Evolutionary conservation across 30 jellyfish, hydroid and myxozoan genomes (phyloP).

Genomic region (Hydra vulgaris): DNA sequence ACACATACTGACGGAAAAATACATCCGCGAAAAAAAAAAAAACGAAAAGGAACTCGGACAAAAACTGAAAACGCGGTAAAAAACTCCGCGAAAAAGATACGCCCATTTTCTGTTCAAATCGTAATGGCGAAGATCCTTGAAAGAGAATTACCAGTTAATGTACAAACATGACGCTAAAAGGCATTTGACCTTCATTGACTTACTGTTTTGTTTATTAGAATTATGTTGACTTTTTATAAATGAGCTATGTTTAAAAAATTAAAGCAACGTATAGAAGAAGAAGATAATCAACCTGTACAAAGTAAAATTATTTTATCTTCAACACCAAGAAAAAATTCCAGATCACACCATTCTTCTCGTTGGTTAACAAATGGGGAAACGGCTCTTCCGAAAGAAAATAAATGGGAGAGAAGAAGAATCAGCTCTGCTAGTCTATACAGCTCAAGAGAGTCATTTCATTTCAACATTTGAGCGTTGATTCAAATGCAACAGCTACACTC

Average conservation of each 20-base stretch:
- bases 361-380: constrained; percentile 17
- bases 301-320: constrained; percentile 13
- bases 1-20: too few relatives aligned
- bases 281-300: constrained; percentile 36
- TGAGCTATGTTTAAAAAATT: constrained; percentile 67
- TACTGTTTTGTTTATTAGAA: too few relatives aligned
- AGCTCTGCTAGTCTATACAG: constrained; percentile 83
- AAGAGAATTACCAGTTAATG: too few relatives aligned
- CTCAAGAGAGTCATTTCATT: constrained; percentile 87
- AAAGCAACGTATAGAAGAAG: constrained; percentile 91
- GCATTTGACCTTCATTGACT: too few relatives aligned
- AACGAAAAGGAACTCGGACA: too few relatives aligned
- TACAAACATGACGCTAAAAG: too few relatives aligned
- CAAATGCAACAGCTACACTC: constrained; percentile 65
- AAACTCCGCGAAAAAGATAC: too few relatives aligned
- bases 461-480: constrained; percentile 48
- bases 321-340: constrained; percentile 23
- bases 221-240: too few relatives aligned
- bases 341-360: constrained; percentile 8
- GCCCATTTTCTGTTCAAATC: too few relatives aligned
- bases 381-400: constrained; percentile 57
- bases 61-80: too few relatives aligned
- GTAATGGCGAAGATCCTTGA: too few relatives aligned
- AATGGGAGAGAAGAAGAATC: constrained; percentile 83
- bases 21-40: too few relatives aligned